A percentile compares a stretch with the other conserved stretches of the same genome.
Evolutionary conservation across 2,113 vertebrate species (phyloP).

Genomic region (Picathartes gymnocephalus): DNA sequence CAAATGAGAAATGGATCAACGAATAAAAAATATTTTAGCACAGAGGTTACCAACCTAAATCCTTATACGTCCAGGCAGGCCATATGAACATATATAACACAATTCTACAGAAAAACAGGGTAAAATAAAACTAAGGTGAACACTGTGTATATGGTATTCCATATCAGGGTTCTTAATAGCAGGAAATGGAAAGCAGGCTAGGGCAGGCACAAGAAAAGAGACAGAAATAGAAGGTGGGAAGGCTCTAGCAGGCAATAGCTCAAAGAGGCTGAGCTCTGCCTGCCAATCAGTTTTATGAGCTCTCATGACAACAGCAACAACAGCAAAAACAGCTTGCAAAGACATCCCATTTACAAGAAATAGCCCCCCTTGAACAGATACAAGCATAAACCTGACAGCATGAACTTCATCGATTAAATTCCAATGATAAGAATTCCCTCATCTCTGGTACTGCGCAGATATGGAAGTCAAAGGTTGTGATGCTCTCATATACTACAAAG

Average conservation of each 20-base stretch:
- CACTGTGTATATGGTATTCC: neutral
- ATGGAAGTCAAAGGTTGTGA: neutral
- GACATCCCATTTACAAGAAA: neutral
- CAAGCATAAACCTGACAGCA: neutral
- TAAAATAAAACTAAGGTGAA: neutral
- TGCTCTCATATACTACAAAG: rapidly evolving
- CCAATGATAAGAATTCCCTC: neutral
- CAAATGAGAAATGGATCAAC: neutral
- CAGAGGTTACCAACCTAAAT: neutral
- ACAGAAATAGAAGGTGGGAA: neutral
- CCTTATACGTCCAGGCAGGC: neutral
- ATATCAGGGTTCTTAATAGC: neutral
- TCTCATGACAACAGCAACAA: neutral
- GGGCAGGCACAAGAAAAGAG: neutral
- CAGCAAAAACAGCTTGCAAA: neutral
- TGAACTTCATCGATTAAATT: neutral
- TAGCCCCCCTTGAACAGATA: neutral
- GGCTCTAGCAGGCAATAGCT: neutral
- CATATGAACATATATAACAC: neutral
- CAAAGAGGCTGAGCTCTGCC: neutral
- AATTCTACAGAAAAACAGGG: neutral
- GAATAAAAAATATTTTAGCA: neutral
- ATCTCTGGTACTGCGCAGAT: neutral
- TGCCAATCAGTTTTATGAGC: neutral
- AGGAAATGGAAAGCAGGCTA: neutral